Conservation (phyloP, 2,113 vertebrate species). For the Ivindomyrus marchei region DNA sequence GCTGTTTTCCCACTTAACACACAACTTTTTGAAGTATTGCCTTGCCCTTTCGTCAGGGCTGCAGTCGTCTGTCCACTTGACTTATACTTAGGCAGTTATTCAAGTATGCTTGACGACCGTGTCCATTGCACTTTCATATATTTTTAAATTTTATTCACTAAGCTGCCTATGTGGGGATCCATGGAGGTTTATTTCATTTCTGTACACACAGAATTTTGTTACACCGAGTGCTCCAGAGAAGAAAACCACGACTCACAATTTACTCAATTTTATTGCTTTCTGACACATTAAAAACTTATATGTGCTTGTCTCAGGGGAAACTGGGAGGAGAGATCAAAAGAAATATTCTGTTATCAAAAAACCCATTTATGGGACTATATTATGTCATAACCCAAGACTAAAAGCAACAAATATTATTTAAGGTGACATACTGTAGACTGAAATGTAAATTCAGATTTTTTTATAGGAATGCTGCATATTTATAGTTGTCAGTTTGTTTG, state of each 20-base stretch:
- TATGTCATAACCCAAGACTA: not conserved
- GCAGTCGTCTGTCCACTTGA: not conserved
- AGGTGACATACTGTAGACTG: not conserved
- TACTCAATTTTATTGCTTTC: not conserved
- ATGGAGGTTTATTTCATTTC: not conserved
- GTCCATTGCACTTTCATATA: not conserved
- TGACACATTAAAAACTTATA: not conserved
- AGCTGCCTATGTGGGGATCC: not conserved
- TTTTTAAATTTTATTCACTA: not conserved
- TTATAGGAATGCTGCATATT: not conserved
- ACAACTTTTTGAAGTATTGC: not conserved
- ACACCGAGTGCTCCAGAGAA: not conserved
- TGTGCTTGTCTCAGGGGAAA: not conserved
- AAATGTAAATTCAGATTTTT: not conserved
- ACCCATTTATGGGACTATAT: not conserved
- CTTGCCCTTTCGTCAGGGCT: not conserved
- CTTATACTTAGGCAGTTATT: not conserved
- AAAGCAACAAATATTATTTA: not conserved
- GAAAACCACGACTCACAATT: not conserved
- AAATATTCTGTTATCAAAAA: not conserved
- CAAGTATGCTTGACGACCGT: not conserved
- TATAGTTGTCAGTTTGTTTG: not conserved
- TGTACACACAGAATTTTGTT: not conserved
- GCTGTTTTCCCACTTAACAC: not conserved
- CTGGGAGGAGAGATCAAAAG: not conserved